These are phyloP conservation scores for Pocillopora meandrina DNA, from an alignment of 92 coral and sea anemone genomes.

Conservation along the genomic window DNA sequence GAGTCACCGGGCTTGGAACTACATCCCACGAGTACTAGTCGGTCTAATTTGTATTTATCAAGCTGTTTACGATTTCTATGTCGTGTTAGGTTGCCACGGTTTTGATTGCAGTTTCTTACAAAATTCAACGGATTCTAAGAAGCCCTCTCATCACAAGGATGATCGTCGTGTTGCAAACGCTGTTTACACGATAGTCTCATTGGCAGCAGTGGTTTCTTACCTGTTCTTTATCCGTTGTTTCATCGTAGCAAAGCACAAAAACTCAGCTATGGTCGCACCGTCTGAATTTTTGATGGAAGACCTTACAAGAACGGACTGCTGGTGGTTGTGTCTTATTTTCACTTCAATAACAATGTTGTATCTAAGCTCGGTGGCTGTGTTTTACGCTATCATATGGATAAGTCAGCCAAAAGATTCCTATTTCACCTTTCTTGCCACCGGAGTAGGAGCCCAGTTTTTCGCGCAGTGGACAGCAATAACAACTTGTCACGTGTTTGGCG, in stretches of 20 bases:
- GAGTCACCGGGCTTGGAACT: constrained; percentile 54
- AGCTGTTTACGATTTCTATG: constrained; percentile 65
- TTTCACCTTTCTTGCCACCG: constrained; percentile 55
- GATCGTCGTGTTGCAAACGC: constrained; percentile 61
- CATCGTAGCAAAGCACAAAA: constrained; percentile 27
- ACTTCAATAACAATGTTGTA: constrained; percentile 31
- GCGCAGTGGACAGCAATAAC: constrained; percentile 83
- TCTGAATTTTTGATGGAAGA: constrained; percentile 52
- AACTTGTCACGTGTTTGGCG: constrained; percentile 77
- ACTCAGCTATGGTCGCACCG: constrained; percentile 57
- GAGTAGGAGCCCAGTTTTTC: constrained; percentile 76
- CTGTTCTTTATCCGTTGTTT: constrained; percentile 50
- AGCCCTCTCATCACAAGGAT: constrained; percentile 30
- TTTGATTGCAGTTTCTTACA: constrained; percentile 69
- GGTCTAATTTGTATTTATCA: constrained; percentile 50
- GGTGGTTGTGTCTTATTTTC: constrained; percentile 43
- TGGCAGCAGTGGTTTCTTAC: constrained; percentile 67
- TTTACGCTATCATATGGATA: constrained; percentile 57
- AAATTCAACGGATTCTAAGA: constrained; percentile 47
- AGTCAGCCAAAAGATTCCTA: constrained; percentile 56
- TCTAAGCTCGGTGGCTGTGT: constrained; percentile 62
- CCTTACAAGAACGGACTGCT: constrained; percentile 37
- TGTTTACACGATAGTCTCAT: constrained; percentile 59
- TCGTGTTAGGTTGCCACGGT: constrained; percentile 57
- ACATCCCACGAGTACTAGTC: constrained; percentile 37